Evolutionary conservation across 2,888 invertebrate species (phyloP).

Genomic region (Copidosoma aretas): DNA sequence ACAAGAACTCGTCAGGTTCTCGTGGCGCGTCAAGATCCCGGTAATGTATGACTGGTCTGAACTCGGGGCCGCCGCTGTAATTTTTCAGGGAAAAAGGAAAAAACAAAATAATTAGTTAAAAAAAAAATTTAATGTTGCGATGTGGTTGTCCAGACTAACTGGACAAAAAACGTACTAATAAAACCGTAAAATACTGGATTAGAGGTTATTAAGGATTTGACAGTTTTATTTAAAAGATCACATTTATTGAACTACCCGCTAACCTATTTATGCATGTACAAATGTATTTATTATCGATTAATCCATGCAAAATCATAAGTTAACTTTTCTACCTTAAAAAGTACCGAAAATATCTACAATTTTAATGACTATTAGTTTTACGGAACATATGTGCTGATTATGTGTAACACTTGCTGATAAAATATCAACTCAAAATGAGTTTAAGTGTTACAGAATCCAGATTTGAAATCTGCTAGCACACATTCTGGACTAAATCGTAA

Average conservation of each 20-base stretch:
- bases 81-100: constrained; percentile 43
- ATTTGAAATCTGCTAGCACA: constrained; percentile 37
- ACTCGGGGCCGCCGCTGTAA: constrained; percentile 80
- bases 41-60: constrained; percentile 90
- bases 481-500: constrained; percentile 20
- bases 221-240: constrained; percentile 52
- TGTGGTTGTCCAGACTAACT: constrained; percentile 47
- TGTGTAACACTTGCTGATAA: constrained; percentile 40
- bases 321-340: constrained; percentile 17
- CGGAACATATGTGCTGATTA: constrained; percentile 42
- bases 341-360: neutral
- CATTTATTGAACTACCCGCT: constrained; percentile 49
- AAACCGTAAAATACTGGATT: constrained; percentile 44
- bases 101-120: constrained; percentile 41
- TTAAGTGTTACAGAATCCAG: constrained; percentile 32
- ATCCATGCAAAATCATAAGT: constrained; percentile 17
- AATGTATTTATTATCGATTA: constrained; percentile 20
- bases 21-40: constrained; percentile 91
- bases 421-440: neutral
- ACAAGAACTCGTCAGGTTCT: constrained; percentile 87
- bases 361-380: constrained; percentile 10
- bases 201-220: constrained; percentile 48
- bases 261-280: constrained; percentile 7
- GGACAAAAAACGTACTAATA: constrained; percentile 43
- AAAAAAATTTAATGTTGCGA: constrained; percentile 15